A percentile compares a stretch with the other conserved stretches of the same genome.
Evolutionary conservation across 2,797 vertebrate genomes (phyloP).

Genomic region (Adelosebastes latens): DNA sequence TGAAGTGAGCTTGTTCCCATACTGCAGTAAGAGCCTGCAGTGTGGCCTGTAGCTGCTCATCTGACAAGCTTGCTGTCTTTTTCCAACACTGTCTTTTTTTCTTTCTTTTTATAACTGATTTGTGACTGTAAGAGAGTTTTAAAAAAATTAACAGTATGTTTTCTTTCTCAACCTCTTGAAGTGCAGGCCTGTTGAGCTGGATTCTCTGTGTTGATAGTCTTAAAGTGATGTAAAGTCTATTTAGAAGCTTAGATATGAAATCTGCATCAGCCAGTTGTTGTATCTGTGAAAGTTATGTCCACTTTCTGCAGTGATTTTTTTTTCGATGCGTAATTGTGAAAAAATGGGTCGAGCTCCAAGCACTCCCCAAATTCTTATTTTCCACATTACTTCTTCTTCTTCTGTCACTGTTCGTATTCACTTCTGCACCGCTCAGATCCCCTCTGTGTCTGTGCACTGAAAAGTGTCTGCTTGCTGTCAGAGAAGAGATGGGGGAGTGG

Average conservation of each 20-base stretch:
- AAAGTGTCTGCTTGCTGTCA: not conserved
- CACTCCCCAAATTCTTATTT: not conserved
- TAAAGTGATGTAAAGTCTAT: not conserved
- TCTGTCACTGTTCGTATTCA: not conserved
- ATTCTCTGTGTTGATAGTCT: not conserved
- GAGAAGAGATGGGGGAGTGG: not conserved
- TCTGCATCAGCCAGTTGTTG: not conserved
- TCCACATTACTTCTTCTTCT: not conserved
- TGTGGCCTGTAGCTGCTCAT: not conserved
- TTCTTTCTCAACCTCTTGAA: not conserved
- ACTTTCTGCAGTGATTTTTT: not conserved
- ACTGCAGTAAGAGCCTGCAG: not conserved
- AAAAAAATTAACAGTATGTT: not conserved
- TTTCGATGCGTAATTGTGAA: not conserved
- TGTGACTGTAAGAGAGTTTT: not conserved
- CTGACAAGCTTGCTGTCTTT: not conserved
- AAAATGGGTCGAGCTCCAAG: not conserved
- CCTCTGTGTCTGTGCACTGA: not conserved
- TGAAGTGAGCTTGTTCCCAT: not conserved
- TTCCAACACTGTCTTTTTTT: not conserved
- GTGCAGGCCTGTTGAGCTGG: not conserved
- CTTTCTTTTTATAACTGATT: not conserved
- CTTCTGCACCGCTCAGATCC: not conserved
- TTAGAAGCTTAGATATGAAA: not conserved
- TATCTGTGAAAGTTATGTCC: not conserved